Conservation (phyloP, 2,113 vertebrate species). For the Pachycephala philippinensis region DNA sequence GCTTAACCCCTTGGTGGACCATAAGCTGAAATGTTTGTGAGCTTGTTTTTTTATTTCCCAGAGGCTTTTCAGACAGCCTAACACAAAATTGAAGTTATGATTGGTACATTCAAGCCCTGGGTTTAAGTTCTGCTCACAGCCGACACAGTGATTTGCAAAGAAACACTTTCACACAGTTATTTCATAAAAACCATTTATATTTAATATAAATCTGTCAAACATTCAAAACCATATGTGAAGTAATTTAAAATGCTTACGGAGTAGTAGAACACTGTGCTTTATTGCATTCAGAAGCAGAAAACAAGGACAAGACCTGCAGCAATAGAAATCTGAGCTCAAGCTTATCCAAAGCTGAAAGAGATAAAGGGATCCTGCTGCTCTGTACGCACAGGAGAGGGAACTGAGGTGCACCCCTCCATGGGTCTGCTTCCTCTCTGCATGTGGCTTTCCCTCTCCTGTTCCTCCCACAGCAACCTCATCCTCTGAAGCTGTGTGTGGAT, state of each 20-base stretch:
- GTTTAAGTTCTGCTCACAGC: neutral
- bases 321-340: neutral
- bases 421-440: neutral
- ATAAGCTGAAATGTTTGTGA: neutral
- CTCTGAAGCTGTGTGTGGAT: neutral
- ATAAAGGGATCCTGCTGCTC: neutral
- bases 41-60: neutral
- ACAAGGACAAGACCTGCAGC: neutral
- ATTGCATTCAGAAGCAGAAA: neutral
- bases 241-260: constrained; percentile 10
- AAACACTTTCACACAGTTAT: neutral
- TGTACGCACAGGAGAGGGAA: neutral
- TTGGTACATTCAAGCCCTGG: neutral
- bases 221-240: constrained; percentile 7
- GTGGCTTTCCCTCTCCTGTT: neutral
- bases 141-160: neutral
- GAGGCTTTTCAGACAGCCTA: neutral
- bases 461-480: neutral
- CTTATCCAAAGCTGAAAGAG: neutral
- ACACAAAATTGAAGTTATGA: neutral
- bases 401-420: neutral
- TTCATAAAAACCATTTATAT: constrained; percentile 20
- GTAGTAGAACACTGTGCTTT: neutral
- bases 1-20: constrained; percentile 21
- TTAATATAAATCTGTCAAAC: constrained; percentile 44